A percentile compares a stretch with the other conserved stretches of the same genome.
These are phyloP conservation scores for Hapalemur alaotrensis DNA, from an alignment of 2,797 vertebrate genomes.

Conservation along the genomic window DNA sequence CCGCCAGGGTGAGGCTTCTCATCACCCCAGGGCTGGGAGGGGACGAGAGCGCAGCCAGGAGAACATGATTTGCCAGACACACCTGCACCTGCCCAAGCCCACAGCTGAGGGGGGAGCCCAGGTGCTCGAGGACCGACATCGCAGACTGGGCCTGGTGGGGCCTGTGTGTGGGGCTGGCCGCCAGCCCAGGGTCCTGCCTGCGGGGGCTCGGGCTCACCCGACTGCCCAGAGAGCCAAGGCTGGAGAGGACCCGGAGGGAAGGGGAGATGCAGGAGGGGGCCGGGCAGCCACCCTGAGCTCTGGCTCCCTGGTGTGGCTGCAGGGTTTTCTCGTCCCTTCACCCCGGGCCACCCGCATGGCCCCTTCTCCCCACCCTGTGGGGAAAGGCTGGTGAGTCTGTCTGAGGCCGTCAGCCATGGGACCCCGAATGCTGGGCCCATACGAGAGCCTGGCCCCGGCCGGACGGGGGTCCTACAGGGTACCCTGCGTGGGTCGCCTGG, in stretches of 20 bases:
- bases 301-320: not conserved
- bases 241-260: not conserved
- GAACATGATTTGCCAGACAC: not conserved
- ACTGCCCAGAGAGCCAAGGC: not conserved
- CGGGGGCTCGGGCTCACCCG: not conserved
- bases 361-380: too few relatives aligned
- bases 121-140: not conserved
- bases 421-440: not conserved
- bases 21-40: rapidly evolving
- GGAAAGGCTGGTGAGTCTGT: too few relatives aligned
- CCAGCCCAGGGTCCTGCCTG: not conserved
- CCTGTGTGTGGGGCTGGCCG: not conserved
- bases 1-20: not conserved
- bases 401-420: not conserved
- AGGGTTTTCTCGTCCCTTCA: not conserved
- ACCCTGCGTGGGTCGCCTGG: rapidly evolving
- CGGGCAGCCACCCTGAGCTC: rapidly evolving
- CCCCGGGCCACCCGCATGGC: rapidly evolving
- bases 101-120: not conserved
- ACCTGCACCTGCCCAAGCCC: not conserved
- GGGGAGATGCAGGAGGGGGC: not conserved
- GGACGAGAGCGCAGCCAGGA: not conserved
- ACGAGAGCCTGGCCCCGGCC: not conserved
- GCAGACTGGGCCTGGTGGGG: not conserved
- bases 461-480: not conserved